Percentiles rank a stretch among this genome's conserved stretches.
These are phyloP conservation scores for Syrista parreyssii DNA, from an alignment of 2,888 invertebrate genomes.

Conservation along the genomic window DNA sequence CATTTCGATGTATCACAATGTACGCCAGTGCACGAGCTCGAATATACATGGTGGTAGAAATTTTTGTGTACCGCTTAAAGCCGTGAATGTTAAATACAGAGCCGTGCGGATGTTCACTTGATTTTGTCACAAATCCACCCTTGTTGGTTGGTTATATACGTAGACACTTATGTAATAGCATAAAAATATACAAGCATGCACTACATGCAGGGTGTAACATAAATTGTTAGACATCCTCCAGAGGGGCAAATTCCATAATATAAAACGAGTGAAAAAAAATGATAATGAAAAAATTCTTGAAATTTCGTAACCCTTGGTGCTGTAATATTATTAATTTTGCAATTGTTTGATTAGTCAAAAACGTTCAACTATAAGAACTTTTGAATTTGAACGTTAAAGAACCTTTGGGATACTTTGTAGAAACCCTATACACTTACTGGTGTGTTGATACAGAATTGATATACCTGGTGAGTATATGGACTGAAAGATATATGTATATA, in stretches of 20 bases:
- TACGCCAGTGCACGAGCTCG: neutral
- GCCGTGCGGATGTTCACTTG: neutral
- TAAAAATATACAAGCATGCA: neutral
- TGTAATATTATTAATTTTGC: neutral
- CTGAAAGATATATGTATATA: neutral
- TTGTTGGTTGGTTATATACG: neutral
- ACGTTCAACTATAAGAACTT: neutral
- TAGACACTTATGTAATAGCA: neutral
- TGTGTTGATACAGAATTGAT: neutral
- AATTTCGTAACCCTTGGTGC: neutral
- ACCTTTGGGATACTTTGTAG: neutral
- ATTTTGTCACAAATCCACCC: neutral
- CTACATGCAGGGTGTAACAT: neutral
- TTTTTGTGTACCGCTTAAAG: neutral
- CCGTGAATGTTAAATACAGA: neutral
- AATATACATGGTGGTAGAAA: neutral
- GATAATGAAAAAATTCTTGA: neutral
- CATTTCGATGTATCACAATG: neutral
- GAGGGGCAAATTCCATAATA: neutral
- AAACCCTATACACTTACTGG: neutral
- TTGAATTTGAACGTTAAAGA: neutral
- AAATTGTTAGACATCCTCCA: neutral
- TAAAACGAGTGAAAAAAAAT: neutral
- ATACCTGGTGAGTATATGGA: neutral
- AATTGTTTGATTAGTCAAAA: no score